Base-by-base conservation (phyloP, 1,140 invertebrate species). In the Potamilus streckersoni region DNA sequence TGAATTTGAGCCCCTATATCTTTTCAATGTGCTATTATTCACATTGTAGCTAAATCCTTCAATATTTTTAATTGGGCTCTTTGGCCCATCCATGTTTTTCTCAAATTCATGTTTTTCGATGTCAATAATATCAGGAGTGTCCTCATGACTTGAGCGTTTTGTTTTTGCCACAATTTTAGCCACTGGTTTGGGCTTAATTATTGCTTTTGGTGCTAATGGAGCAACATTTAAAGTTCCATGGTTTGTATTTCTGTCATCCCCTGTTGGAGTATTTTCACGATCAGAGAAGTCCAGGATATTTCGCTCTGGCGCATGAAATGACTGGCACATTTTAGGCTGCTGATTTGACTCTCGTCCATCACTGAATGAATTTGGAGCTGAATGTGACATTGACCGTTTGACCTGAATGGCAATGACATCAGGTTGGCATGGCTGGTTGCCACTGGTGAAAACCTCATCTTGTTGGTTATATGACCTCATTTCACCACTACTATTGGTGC, bases 141-240 rank as follows among this genome's bases (percentile, higher is more conserved):
- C 74, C 76, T 87, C 86, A 19, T 82, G 76, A 73, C 83, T 85
- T 19, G 81, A 78, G 16, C 82, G 80, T 67, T 86, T 86, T 27
- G 92, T 91, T 83, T 93, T 94, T 2, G 93, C 93, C 59, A 92
- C 91, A 82, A 96, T 95, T 91, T 96, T 96, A 2, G 95, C 95
- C 19, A 96, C 93, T n/a, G 95, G 95, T 76, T 87, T 89, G 11
- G 83, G 83, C 83, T 95, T 93, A 17, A 95, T 94, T 11, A 95
- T 91, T 38, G 87, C 85, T 83, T 95, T 92, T 5, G 96, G 96
- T 77, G 96, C 93, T 0, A 96, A 76, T 96, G 90, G 5, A 95
- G 49, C 96, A 63, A 79, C 71, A 49, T 63, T 56, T 17, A 62
- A 67, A 20, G 78, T 71, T 15, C 71, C 66, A n/a, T 61, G 63